Conservation (phyloP, 2,797 vertebrate species). For the Chelon auratus region DNA sequence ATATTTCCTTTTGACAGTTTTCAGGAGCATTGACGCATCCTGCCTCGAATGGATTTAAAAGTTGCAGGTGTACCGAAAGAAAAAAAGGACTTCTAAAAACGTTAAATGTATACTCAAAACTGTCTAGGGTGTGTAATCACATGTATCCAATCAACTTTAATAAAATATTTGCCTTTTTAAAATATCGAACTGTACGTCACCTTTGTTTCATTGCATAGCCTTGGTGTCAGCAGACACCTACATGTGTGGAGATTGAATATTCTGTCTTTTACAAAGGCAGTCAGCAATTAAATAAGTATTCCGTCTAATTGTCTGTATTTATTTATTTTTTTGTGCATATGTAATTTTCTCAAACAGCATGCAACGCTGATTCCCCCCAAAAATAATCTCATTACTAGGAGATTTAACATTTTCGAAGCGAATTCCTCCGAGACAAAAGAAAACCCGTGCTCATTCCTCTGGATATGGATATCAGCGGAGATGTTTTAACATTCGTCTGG, state of each 20-base stretch:
- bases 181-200: conserved; percentile 21
- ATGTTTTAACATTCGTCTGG: conserved; percentile 42
- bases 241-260: conserved; percentile 33
- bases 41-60: conserved; percentile 32
- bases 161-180: conserved; percentile 19
- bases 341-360: conserved; percentile 24
- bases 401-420: conserved; percentile 12
- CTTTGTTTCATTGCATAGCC: conserved; percentile 59
- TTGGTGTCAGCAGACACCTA: conserved; percentile 51
- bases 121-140: conserved; percentile 24
- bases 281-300: conserved; percentile 4
- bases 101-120: conserved; percentile 30
- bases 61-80: conserved; percentile 29
- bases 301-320: conserved; percentile 26
- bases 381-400: background rate
- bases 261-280: conserved; percentile 27
- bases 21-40: conserved; percentile 5
- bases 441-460: conserved; percentile 21
- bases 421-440: conserved; percentile 32
- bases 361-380: background rate
- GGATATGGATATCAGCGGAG: conserved; percentile 30
- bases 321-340: conserved; percentile 14
- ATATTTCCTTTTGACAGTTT: conserved; percentile 4
- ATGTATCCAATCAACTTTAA: conserved; percentile 38
- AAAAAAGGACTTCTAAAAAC: conserved; percentile 10